phyloP scores from a whole-genome alignment of 2,888 invertebrate species.

The Melinaea menophilus region DNA sequence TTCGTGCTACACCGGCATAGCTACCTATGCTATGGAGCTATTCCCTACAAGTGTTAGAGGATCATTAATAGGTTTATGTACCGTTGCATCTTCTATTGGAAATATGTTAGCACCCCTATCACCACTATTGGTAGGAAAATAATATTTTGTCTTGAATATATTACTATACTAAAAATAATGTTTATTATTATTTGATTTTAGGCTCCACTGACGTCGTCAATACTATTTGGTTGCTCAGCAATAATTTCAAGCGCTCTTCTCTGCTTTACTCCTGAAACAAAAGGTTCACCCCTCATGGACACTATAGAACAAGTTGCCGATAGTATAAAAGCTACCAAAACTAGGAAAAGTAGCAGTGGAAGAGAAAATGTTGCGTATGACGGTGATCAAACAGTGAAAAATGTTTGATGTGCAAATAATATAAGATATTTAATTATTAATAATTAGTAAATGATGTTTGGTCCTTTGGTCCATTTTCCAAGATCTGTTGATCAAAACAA shows the following conservation, averaged over 20 bases:
- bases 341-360: background rate
- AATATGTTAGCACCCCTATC: constrained; percentile 81
- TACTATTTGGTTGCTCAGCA: constrained; percentile 61
- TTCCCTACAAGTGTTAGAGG: constrained; percentile 81
- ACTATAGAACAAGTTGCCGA: constrained; percentile 53
- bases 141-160: too few species aligned
- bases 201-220: constrained; percentile 55
- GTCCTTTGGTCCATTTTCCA: too few species aligned
- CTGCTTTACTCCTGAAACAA: constrained; percentile 59
- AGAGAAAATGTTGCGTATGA: background rate
- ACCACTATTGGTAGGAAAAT: constrained; percentile 64
- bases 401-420: too few species aligned
- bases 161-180: too few species aligned
- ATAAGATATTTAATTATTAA: too few species aligned
- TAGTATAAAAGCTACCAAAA: too few species aligned
- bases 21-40: constrained; percentile 81
- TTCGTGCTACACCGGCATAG: constrained; percentile 78
- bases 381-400: too few species aligned
- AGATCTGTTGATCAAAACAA: too few species aligned
- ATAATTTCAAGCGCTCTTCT: constrained; percentile 50
- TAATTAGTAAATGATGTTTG: too few species aligned
- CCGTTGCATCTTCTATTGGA: constrained; percentile 78
- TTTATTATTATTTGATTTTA: constrained; percentile 39
- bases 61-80: constrained; percentile 77
- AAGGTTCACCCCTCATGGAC: constrained; percentile 54